Evolutionary conservation across 2,888 invertebrate genomes (phyloP).

Genomic region (Leptinotarsa juncta): DNA sequence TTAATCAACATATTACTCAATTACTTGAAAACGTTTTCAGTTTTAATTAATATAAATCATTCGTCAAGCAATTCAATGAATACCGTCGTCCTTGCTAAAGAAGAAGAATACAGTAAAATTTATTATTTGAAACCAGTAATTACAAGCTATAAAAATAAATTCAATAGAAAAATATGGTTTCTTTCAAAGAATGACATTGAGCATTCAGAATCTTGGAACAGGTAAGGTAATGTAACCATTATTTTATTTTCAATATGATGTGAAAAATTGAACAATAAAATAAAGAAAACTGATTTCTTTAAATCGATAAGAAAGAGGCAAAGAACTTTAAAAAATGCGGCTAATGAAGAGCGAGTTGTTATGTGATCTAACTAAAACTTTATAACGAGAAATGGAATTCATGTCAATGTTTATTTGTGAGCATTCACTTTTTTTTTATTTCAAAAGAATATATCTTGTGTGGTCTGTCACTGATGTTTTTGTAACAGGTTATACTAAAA

Average conservation of each 20-base stretch:
- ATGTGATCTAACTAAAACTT: too few relatives aligned
- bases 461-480: too few relatives aligned
- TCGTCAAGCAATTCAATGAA: background rate
- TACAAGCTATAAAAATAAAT: slow-evolving; percentile 30
- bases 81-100: background rate
- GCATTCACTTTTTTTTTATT: too few relatives aligned
- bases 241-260: background rate
- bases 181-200: slow-evolving; percentile 1
- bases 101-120: slow-evolving; percentile 12
- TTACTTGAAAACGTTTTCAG: background rate
- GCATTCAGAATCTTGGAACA: background rate
- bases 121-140: slow-evolving; percentile 32
- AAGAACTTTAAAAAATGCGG: too few relatives aligned
- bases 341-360: too few relatives aligned
- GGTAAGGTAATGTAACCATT: background rate
- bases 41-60: slow-evolving; percentile 24
- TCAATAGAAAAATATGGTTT: background rate
- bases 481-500: too few relatives aligned
- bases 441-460: too few relatives aligned
- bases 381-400: too few relatives aligned
- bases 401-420: too few relatives aligned
- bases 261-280: background rate
- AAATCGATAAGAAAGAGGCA: too few relatives aligned
- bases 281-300: background rate
- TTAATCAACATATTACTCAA: slow-evolving; percentile 3